phyloP scores from a whole-genome alignment of 2,797 vertebrate species.

The Eutrigla gurnardus region DNA sequence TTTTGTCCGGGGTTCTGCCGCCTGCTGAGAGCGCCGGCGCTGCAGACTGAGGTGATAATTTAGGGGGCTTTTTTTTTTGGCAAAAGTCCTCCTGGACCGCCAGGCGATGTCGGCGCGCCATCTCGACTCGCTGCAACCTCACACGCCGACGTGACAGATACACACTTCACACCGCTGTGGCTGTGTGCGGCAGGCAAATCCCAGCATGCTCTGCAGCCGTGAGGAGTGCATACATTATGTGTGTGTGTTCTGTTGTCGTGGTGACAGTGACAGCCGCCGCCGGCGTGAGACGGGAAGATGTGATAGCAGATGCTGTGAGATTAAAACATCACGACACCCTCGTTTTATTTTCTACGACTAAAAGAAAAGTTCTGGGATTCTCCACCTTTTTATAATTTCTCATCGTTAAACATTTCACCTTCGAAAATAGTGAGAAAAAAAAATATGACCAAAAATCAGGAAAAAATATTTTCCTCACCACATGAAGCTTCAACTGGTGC shows the following conservation, averaged over 20 bases:
- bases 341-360: too few species aligned
- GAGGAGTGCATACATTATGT: slow-evolving; percentile 20
- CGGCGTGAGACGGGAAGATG: slow-evolving; percentile 59
- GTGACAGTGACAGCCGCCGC: slow-evolving; percentile 55
- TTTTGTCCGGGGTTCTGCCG: slow-evolving; percentile 5
- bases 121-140: slow-evolving; percentile 63
- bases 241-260: slow-evolving; percentile 42
- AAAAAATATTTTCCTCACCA: too few species aligned
- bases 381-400: too few species aligned
- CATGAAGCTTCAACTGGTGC: too few species aligned
- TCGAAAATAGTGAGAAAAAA: too few species aligned
- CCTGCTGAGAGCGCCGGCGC: slow-evolving; percentile 29
- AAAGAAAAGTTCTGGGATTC: too few species aligned
- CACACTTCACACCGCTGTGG: slow-evolving; percentile 41
- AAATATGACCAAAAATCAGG: too few species aligned
- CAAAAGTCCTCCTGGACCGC: slow-evolving; percentile 48
- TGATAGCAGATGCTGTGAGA: slow-evolving; percentile 61
- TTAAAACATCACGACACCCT: slow-evolving; percentile 19
- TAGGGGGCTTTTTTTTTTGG: slow-evolving; percentile 44
- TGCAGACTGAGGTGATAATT: slow-evolving; percentile 70
- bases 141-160: slow-evolving; percentile 64
- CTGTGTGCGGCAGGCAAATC: slow-evolving; percentile 53
- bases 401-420: too few species aligned
- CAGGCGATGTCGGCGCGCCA: slow-evolving; percentile 63
- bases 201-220: slow-evolving; percentile 49